Conservation (phyloP, 2,797 vertebrate genomes). For the Numenius phaeopus region DNA sequence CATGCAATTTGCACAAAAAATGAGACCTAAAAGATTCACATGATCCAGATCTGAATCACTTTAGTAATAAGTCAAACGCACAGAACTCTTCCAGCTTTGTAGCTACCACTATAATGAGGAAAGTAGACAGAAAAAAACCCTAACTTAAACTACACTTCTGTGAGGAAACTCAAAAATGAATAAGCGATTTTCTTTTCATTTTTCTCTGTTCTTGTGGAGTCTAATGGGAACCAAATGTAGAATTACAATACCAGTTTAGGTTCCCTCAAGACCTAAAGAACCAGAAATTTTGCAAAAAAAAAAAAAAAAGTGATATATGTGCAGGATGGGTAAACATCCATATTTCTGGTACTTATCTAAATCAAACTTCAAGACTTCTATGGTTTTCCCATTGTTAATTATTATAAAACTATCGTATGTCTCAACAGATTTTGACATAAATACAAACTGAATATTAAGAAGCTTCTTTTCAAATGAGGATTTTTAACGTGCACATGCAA, state of each 20-base stretch:
- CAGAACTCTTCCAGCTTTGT: not conserved
- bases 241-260: not conserved
- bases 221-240: not conserved
- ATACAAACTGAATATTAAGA: not conserved
- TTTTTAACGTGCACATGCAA: not conserved
- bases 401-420: not conserved
- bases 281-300: not conserved
- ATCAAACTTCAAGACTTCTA: not conserved
- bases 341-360: not conserved
- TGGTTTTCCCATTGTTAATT: not conserved
- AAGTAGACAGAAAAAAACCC: not conserved
- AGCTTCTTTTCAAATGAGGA: not conserved
- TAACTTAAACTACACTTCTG: not conserved
- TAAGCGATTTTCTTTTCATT: not conserved
- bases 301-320: not conserved
- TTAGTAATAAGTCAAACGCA: not conserved
- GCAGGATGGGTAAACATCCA: not conserved
- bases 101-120: not conserved
- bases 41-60: not conserved
- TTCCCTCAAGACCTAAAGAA: not conserved
- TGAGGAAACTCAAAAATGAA: not conserved
- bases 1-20: not conserved
- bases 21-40: not conserved
- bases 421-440: not conserved
- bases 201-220: not conserved